A percentile compares a stretch with the other conserved stretches of the same genome.
Conservation (phyloP, 2,113 vertebrate genomes). For the Sialia sialis region DNA sequence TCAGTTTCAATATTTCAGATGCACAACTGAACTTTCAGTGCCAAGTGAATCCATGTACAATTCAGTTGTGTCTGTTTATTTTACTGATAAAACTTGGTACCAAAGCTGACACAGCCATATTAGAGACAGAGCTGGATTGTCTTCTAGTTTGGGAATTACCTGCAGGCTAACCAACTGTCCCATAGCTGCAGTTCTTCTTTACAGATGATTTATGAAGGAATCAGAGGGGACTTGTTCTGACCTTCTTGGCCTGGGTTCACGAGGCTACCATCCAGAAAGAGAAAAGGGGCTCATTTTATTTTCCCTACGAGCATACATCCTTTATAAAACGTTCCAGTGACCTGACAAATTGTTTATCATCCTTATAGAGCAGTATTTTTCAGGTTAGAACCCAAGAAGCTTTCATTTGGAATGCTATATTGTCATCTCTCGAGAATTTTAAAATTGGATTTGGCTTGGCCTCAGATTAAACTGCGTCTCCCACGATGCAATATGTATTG, state of each 20-base stretch:
- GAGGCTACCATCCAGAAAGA: not conserved
- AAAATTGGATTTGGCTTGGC: not conserved
- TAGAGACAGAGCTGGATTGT: not conserved
- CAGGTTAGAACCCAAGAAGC: not conserved
- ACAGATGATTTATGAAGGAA: not conserved
- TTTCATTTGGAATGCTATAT: not conserved
- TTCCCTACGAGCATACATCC: not conserved
- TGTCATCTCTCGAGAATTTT: not conserved
- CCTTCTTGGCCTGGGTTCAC: not conserved
- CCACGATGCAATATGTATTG: not conserved
- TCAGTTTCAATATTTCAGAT: not conserved
- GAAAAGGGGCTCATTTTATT: not conserved
- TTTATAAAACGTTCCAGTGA: not conserved
- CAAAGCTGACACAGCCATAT: not conserved
- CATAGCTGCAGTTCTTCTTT: not conserved
- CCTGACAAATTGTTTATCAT: not conserved
- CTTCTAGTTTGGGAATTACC: not conserved
- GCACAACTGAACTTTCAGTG: conserved; percentile 10
- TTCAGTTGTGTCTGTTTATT: not conserved
- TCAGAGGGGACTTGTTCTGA: not conserved
- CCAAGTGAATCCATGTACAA: not conserved
- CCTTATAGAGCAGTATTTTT: not conserved
- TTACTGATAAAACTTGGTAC: not conserved
- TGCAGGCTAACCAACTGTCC: not conserved
- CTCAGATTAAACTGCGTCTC: not conserved